phyloP scores from a whole-genome alignment of 2,888 invertebrate species.

The Chalcosyrphus nemorum region DNA sequence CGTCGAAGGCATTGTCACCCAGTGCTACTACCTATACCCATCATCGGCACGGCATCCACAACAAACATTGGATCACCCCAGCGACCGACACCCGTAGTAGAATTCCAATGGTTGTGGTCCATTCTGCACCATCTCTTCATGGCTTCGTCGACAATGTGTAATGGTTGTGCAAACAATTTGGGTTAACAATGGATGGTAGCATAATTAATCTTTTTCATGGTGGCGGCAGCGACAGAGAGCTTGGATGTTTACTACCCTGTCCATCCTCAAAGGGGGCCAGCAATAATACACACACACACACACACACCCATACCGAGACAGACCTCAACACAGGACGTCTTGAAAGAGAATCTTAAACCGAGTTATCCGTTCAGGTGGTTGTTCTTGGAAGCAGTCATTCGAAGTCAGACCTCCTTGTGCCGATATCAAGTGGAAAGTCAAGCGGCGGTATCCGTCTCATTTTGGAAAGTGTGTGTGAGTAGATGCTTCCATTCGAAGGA shows the following conservation, averaged over 20 bases:
- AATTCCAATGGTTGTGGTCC: constrained; percentile 66
- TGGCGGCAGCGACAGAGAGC: constrained; percentile 8
- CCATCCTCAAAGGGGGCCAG: constrained; percentile 1
- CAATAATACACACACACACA: neutral
- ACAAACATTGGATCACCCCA: constrained; percentile 28
- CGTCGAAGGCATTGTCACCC: constrained; percentile 53
- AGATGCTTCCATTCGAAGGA: neutral
- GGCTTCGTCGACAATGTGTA: constrained; percentile 68
- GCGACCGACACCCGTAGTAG: constrained; percentile 18
- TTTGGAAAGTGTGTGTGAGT: neutral
- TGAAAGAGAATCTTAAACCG: constrained; percentile 5
- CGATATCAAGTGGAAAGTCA: constrained; percentile 62
- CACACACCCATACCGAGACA: neutral
- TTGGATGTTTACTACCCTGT: constrained; percentile 23
- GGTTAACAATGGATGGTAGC: constrained; percentile 71
- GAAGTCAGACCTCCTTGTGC: constrained; percentile 40
- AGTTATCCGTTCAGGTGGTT: constrained; percentile 51
- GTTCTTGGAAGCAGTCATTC: constrained; percentile 28
- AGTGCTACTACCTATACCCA: neutral
- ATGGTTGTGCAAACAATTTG: constrained; percentile 72
- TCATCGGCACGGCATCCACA: constrained; percentile 46
- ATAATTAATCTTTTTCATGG: constrained; percentile 71
- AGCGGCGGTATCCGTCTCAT: constrained; percentile 39
- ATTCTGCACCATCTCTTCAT: constrained; percentile 65
- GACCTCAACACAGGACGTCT: neutral